Evolutionary conservation across 2,888 invertebrate genomes (phyloP).

Genomic region (Pardosa pseudoannulata): DNA sequence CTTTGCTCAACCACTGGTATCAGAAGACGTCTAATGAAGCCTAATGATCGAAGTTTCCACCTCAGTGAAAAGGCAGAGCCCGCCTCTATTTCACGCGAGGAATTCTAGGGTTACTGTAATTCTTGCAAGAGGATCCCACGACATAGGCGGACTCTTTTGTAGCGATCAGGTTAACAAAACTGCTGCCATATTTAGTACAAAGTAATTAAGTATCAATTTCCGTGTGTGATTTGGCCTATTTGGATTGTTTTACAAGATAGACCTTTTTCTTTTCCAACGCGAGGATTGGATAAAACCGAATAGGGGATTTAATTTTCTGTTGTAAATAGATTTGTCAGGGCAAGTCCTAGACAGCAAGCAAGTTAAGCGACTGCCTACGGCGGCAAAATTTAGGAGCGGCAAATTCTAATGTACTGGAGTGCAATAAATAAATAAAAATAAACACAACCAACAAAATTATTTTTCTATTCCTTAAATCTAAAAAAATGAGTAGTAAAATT

Average conservation of each 20-base stretch:
- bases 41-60: conserved; percentile 54
- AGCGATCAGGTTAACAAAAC: neutral
- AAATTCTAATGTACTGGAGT: too few relatives aligned
- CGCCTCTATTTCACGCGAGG: conserved; percentile 64
- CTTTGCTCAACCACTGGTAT: conserved; percentile 8
- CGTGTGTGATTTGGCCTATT: neutral
- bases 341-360: too few relatives aligned
- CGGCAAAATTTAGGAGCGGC: too few relatives aligned
- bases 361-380: too few relatives aligned
- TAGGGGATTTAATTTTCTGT: neutral
- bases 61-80: conserved; percentile 34
- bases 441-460: too few relatives aligned
- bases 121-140: neutral
- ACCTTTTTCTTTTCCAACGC: too few relatives aligned
- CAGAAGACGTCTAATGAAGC: conserved; percentile 51
- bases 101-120: conserved; percentile 27
- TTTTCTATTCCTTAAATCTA: too few relatives aligned
- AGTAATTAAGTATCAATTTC: conserved; percentile 3
- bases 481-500: too few relatives aligned
- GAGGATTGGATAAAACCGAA: too few relatives aligned
- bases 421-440: too few relatives aligned
- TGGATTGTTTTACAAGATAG: conserved; percentile 2
- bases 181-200: neutral
- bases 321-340: neutral
- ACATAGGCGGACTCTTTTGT: neutral